These are phyloP conservation scores for Augochlorella aurata DNA, from an alignment of 2,888 invertebrate genomes.

Conservation along the genomic window DNA sequence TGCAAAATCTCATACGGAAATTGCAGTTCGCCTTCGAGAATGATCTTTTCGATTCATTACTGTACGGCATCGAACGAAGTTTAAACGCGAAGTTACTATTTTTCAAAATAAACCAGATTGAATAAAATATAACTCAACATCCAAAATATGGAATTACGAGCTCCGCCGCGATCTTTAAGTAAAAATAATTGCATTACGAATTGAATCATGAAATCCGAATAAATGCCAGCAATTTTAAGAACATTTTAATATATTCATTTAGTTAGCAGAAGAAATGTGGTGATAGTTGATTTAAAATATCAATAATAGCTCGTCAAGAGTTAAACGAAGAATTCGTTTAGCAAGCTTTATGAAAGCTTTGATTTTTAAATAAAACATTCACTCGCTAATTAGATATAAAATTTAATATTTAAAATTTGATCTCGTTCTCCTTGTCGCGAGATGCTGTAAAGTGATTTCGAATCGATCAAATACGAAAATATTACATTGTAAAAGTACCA, in stretches of 20 bases:
- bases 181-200: not conserved
- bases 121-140: not conserved
- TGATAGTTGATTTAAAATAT: no score
- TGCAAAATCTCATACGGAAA: not conserved
- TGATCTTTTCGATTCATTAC: not conserved
- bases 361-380: not conserved
- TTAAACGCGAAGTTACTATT: not conserved
- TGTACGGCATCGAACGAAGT: conserved; percentile 17
- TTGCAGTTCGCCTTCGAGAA: not conserved
- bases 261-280: not conserved
- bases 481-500: not conserved
- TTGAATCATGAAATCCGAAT: not conserved
- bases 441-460: conserved; percentile 30
- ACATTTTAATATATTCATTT: not conserved
- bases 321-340: no score
- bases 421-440: not conserved
- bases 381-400: not conserved
- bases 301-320: no score
- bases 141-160: not conserved
- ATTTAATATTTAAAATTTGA: not conserved
- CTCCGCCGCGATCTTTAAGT: not conserved
- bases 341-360: no score
- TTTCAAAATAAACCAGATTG: not conserved
- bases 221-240: not conserved
- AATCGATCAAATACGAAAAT: not conserved